Evolutionary conservation across 2,113 vertebrate genomes (phyloP), one percentile per base, ranked within the genome.

Genomic region (Camelus bactrianus): DNA sequence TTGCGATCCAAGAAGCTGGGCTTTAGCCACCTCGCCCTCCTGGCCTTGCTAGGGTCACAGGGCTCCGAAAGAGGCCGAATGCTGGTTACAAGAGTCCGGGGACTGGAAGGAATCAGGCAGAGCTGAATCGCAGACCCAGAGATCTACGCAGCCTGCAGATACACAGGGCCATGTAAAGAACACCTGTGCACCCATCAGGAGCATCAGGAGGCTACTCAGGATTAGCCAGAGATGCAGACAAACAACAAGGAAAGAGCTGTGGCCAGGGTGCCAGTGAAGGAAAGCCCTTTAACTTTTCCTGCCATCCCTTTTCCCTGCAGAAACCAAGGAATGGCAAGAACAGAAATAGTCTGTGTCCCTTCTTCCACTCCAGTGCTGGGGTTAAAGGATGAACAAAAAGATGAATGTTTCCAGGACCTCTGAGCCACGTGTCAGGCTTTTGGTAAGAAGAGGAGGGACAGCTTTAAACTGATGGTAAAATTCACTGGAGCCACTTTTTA

Each of bases 111-210:
- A 8, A 9, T 20, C 16, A 52, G n/a, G 48, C 12, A 69, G 64
- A 38, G 17, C 3, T 32, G 24, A 46, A 13, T 19, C 24, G 48
- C n/a, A 11, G 42, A 35, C 48, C 46, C 30, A 35, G 26, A 64
- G 89, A 72, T 46, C 26, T 2, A 1, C 19, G 42, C 16, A 20
- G 3, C 13, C 0, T 22, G 38, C 11, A 76, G 28, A 28, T 35
- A 52, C 30, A 46, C 9, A 16, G 32, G 56, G 0, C 26, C 19
- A 16, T 84, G 20, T 58, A 8, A 11, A 42, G 65, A 28, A 64
- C 17, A 30, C 3, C 17, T 42, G 15, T 0, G 32, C 1, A 2
- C 1, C 12, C 12, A 1, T 48, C 10, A 11, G n/a, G 52, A 94
- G 13, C 24, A 38, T 30, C 20, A 15, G 46, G 11, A 15, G 32